These are phyloP conservation scores for Myathropa florea DNA, from an alignment of 2,888 invertebrate genomes.

Conservation along the genomic window DNA sequence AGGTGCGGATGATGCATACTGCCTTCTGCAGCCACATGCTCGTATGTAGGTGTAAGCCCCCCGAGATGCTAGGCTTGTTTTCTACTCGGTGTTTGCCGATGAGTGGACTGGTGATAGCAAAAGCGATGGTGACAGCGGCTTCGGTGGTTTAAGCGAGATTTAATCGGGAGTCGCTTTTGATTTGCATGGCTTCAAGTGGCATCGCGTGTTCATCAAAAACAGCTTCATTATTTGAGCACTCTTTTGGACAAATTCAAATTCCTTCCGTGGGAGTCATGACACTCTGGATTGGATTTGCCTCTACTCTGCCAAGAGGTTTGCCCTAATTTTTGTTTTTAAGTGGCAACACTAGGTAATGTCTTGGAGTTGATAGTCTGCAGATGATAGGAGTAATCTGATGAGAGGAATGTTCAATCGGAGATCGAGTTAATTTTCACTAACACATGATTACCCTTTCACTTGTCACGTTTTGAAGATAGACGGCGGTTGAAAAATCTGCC, in stretches of 20 bases:
- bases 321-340: background rate
- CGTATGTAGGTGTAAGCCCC: background rate
- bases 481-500: too few relatives aligned
- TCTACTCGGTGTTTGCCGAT: too few relatives aligned
- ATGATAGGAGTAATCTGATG: too few relatives aligned
- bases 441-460: too few relatives aligned
- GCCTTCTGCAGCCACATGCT: background rate
- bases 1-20: slow-evolving; percentile 44
- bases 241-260: too few relatives aligned
- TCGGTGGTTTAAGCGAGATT: slow-evolving; percentile 26
- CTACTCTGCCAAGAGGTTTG: background rate
- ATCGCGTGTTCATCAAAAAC: slow-evolving; percentile 25
- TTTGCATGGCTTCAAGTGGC: slow-evolving; percentile 31
- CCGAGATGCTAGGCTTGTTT: background rate
- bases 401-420: too few relatives aligned
- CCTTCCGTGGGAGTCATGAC: background rate
- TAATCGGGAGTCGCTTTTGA: slow-evolving; percentile 14
- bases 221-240: slow-evolving; percentile 17
- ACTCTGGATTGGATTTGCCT: background rate
- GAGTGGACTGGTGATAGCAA: background rate
- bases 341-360: too few relatives aligned
- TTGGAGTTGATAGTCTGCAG: too few relatives aligned
- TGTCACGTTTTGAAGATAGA: too few relatives aligned
- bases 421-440: too few relatives aligned
- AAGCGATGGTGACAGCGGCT: background rate